Percentiles rank a stretch among this genome's conserved stretches.
These are phyloP conservation scores for Amblyopsis hoosieri DNA, from an alignment of 2,797 vertebrate species.

Conservation along the genomic window DNA sequence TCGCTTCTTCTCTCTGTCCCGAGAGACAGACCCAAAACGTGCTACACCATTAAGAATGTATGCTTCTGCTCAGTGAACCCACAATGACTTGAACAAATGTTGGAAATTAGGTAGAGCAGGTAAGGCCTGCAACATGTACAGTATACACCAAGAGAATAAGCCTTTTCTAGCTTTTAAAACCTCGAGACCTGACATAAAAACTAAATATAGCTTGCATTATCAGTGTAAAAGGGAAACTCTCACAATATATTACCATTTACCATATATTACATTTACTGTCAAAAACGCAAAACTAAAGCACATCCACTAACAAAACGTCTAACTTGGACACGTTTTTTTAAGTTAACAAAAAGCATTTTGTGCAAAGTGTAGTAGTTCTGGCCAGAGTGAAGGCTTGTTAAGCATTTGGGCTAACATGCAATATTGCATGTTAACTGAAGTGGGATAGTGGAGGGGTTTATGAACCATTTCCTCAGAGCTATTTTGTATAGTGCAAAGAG, in stretches of 20 bases:
- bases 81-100: conserved; percentile 4
- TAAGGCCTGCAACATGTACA: background rate
- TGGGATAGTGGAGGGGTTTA: conserved; percentile 51
- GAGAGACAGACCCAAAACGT: conserved; percentile 11
- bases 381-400: conserved; percentile 18
- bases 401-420: conserved; percentile 50
- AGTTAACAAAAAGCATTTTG: too few relatives aligned
- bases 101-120: background rate
- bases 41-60: conserved; percentile 1
- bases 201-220: too few relatives aligned
- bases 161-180: too few relatives aligned
- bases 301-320: too few relatives aligned
- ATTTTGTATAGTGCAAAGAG: conserved; percentile 28
- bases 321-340: too few relatives aligned
- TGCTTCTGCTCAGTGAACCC: background rate
- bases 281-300: too few relatives aligned
- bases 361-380: background rate
- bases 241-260: too few relatives aligned
- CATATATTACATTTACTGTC: too few relatives aligned
- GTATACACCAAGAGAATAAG: too few relatives aligned
- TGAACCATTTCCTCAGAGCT: conserved; percentile 35
- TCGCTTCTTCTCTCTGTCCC: conserved; percentile 5
- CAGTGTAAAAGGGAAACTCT: too few relatives aligned
- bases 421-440: conserved; percentile 48
- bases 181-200: too few relatives aligned